Evolutionary conservation across 2,888 invertebrate species (phyloP).

Genomic region (Piscicola geometra): DNA sequence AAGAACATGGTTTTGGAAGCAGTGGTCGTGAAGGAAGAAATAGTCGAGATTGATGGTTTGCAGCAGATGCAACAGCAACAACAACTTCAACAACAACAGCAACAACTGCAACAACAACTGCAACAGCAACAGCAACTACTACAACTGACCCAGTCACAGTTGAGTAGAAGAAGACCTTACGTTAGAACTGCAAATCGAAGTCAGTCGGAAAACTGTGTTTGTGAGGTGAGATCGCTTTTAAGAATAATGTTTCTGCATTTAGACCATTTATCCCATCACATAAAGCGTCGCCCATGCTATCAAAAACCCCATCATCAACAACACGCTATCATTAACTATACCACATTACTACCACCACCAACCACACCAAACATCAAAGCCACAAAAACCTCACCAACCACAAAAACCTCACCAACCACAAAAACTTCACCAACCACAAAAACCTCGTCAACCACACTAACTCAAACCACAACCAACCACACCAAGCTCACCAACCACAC

Average conservation of each 20-base stretch:
- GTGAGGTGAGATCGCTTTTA: slow-evolving; percentile 7
- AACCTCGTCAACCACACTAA: not conserved
- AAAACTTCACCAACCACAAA: not conserved
- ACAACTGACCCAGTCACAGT: not conserved
- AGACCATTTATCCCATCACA: not conserved
- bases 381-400: not conserved
- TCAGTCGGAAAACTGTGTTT: slow-evolving; percentile 16
- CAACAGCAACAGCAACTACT: slow-evolving; percentile 10
- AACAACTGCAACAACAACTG: slow-evolving; percentile 2
- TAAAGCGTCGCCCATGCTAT: no score
- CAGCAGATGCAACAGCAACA: slow-evolving; percentile 25
- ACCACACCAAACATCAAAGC: not conserved
- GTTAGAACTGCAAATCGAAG: slow-evolving; percentile 16
- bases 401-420: not conserved
- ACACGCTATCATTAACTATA: no score
- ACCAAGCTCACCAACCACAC: not conserved
- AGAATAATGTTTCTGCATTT: not conserved
- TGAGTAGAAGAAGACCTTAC: slow-evolving; percentile 17
- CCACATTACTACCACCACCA: no score
- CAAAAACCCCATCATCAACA: no score
- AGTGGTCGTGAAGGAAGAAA: slow-evolving; percentile 34
- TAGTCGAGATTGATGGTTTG: slow-evolving; percentile 26
- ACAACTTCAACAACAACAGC: slow-evolving; percentile 19
- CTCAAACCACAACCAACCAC: no score
- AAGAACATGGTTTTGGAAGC: not conserved